A percentile compares a stretch with the other conserved stretches of the same genome.
These are phyloP conservation scores for Adelges cooleyi DNA, from an alignment of 1,140 invertebrate species.

Conservation along the genomic window DNA sequence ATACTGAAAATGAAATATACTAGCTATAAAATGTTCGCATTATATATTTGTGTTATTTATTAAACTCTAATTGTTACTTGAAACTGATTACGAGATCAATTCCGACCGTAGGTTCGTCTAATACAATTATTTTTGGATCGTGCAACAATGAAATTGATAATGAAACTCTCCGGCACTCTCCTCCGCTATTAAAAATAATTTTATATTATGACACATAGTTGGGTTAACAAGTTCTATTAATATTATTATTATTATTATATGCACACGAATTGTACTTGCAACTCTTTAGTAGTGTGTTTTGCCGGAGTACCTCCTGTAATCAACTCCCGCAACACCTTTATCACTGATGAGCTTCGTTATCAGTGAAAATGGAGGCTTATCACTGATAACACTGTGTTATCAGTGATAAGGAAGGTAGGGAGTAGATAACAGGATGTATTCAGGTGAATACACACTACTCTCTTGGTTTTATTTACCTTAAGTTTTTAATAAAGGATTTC, in stretches of 20 bases:
- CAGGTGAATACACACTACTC: not conserved
- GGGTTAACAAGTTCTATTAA: not conserved
- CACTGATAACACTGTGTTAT: too few species aligned
- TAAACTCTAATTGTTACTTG: not conserved
- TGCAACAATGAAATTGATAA: constrained; percentile 76
- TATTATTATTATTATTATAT: not conserved
- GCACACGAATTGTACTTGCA: not conserved
- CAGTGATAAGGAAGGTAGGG: too few species aligned
- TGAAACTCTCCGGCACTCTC: constrained; percentile 75
- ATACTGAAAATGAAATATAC: constrained; percentile 52
- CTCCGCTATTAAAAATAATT: constrained; percentile 51
- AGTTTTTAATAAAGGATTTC: not conserved
- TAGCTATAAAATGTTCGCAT: too few species aligned
- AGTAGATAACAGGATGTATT: not conserved
- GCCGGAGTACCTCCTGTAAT: too few species aligned
- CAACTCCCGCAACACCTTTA: too few species aligned
- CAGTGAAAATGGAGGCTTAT: too few species aligned
- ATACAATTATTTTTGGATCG: constrained; percentile 71
- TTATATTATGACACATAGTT: not conserved
- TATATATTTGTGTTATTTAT: not conserved
- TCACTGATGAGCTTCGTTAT: too few species aligned
- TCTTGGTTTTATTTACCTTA: not conserved
- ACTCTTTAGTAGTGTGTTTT: too few species aligned
- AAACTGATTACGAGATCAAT: constrained; percentile 72
- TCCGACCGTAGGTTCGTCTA: constrained; percentile 88